Evolutionary conservation across 2,888 invertebrate species (phyloP).

Genomic region (Brenthis daphne): DNA sequence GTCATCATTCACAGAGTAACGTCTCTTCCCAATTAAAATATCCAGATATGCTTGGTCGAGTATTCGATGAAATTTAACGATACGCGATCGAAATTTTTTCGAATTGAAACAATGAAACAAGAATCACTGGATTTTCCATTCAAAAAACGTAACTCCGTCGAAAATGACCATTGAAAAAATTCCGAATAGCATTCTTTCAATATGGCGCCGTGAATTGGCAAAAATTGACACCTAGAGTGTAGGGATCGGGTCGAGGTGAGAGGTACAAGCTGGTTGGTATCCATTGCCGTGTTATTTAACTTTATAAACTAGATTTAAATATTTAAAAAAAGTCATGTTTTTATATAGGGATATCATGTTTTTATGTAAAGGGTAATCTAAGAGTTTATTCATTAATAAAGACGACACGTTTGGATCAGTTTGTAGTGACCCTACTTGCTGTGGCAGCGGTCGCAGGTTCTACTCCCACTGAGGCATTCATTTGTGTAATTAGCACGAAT

Average conservation of each 20-base stretch:
- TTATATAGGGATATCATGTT: too few relatives aligned
- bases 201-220: slow-evolving; percentile 51
- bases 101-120: slow-evolving; percentile 25
- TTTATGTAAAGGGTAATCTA: too few relatives aligned
- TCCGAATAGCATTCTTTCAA: slow-evolving; percentile 45
- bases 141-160: slow-evolving; percentile 41
- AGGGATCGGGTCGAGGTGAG: slow-evolving; percentile 3
- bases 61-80: slow-evolving; percentile 24
- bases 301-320: background rate
- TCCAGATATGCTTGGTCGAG: slow-evolving; percentile 3
- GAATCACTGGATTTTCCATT: slow-evolving; percentile 30
- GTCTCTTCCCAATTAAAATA: slow-evolving; percentile 12
- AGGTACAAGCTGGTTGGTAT: background rate
- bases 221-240: slow-evolving; percentile 50
- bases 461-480: too few relatives aligned
- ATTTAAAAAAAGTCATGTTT: background rate
- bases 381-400: too few relatives aligned
- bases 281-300: slow-evolving; percentile 9
- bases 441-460: too few relatives aligned
- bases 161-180: slow-evolving; percentile 37
- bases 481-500: too few relatives aligned
- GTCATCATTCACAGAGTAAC: background rate
- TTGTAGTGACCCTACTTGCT: too few relatives aligned
- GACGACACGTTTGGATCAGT: too few relatives aligned
- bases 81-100: slow-evolving; percentile 15